Evolutionary conservation across 2,797 vertebrate genomes (phyloP).

Genomic region (Thalassophryne amazonica): DNA sequence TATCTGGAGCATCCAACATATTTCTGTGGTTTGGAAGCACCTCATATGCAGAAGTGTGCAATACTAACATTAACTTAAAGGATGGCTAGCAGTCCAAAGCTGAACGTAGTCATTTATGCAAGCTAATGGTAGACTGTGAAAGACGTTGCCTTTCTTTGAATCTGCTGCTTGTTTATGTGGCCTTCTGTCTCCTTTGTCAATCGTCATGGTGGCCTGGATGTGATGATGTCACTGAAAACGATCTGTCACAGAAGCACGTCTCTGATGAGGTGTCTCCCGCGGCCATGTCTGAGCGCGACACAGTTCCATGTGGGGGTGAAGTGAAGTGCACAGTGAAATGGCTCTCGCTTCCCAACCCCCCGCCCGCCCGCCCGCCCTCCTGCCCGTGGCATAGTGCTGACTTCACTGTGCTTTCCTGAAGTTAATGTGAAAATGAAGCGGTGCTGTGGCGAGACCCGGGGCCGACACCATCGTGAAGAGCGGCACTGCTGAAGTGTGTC

Average conservation of each 20-base stretch:
- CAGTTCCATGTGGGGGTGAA: slow-evolving; percentile 45
- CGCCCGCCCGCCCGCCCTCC: slow-evolving; percentile 12
- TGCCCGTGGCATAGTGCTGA: slow-evolving; percentile 33
- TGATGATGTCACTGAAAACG: too few relatives aligned
- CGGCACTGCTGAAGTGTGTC: slow-evolving; percentile 60
- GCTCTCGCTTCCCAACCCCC: slow-evolving; percentile 28
- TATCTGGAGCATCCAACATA: too few relatives aligned
- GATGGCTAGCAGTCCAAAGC: too few relatives aligned
- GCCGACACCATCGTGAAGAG: slow-evolving; percentile 61
- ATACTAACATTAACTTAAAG: too few relatives aligned
- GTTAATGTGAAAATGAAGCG: slow-evolving; percentile 76
- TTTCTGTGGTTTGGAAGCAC: too few relatives aligned
- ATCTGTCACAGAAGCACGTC: slow-evolving; percentile 22
- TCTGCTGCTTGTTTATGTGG: too few relatives aligned
- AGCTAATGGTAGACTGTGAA: too few relatives aligned
- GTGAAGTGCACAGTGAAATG: slow-evolving; percentile 53
- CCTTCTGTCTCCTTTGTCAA: too few relatives aligned
- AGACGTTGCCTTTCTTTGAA: too few relatives aligned
- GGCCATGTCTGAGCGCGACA: slow-evolving; percentile 48
- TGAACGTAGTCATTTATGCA: too few relatives aligned
- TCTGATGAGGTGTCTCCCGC: slow-evolving; percentile 39
- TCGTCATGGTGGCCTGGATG: too few relatives aligned
- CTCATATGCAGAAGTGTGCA: too few relatives aligned
- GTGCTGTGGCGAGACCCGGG: slow-evolving; percentile 53
- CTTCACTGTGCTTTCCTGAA: slow-evolving; percentile 65